Evolutionary conservation across 2,797 vertebrate genomes (phyloP).

Genomic region (Bothrops alternatus): DNA sequence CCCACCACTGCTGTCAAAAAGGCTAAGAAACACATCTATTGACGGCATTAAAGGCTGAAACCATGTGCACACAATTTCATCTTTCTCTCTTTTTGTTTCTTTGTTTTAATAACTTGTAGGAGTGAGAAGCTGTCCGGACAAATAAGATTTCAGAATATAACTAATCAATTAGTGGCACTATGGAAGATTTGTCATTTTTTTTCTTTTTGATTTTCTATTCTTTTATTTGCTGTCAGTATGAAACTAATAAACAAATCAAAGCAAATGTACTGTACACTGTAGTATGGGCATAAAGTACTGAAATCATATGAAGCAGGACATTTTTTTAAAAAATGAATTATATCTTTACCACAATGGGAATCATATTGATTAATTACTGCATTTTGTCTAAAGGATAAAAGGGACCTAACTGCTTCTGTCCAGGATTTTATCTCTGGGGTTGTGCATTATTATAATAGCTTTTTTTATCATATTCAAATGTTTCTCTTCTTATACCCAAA

Average conservation of each 20-base stretch:
- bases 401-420: neutral
- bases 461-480: neutral
- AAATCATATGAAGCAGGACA: neutral
- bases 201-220: neutral
- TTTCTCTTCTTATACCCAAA: neutral
- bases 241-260: neutral
- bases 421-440: neutral
- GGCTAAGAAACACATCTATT: constrained; percentile 47
- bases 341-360: neutral
- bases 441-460: neutral
- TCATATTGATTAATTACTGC: neutral
- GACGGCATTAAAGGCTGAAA: constrained; percentile 39
- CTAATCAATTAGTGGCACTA: neutral
- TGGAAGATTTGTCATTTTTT: neutral
- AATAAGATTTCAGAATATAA: neutral
- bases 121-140: neutral
- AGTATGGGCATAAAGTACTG: neutral
- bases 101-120: neutral
- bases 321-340: neutral
- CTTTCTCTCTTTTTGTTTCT: neutral
- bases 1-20: constrained; percentile 33
- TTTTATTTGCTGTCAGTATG: neutral
- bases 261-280: neutral
- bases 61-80: neutral
- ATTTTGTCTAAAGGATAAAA: neutral